Conservation (phyloP, 1,140 invertebrate genomes). For the Pteromalus puparum region DNA sequence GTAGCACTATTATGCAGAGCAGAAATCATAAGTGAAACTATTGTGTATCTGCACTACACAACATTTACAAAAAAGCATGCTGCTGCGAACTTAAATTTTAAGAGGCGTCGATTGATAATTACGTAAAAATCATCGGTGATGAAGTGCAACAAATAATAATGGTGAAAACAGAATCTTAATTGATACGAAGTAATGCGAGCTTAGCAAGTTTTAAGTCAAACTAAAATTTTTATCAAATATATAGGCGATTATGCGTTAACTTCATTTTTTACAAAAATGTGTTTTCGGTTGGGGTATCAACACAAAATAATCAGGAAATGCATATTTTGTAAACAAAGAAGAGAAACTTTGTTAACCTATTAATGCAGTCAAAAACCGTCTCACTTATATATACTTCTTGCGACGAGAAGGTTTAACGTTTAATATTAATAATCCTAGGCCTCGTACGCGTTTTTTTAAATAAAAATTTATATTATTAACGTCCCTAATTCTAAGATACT, state of each 20-base stretch:
- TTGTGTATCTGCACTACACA: not conserved
- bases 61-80: not conserved
- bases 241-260: not conserved
- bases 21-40: not conserved
- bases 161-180: not conserved
- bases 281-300: not conserved
- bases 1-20: not conserved
- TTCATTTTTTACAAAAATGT: not conserved
- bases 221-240: constrained; percentile 2
- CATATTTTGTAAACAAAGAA: constrained; percentile 27
- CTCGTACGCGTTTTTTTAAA: constrained; percentile 62
- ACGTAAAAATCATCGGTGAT: not conserved
- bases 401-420: constrained; percentile 56
- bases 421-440: constrained; percentile 58
- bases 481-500: constrained; percentile 57
- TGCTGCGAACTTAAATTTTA: not conserved
- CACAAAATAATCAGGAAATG: not conserved
- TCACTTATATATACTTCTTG: constrained; percentile 47
- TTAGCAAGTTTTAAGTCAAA: not conserved
- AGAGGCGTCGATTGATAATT: not conserved
- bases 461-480: constrained; percentile 67
- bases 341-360: constrained; percentile 54
- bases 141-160: not conserved
- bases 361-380: constrained; percentile 53
- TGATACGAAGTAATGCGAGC: not conserved